A percentile compares a stretch with the other conserved stretches of the same genome.
phyloP scores from a whole-genome alignment of 2,888 invertebrate genomes.

The Rhagonycha lutea region DNA sequence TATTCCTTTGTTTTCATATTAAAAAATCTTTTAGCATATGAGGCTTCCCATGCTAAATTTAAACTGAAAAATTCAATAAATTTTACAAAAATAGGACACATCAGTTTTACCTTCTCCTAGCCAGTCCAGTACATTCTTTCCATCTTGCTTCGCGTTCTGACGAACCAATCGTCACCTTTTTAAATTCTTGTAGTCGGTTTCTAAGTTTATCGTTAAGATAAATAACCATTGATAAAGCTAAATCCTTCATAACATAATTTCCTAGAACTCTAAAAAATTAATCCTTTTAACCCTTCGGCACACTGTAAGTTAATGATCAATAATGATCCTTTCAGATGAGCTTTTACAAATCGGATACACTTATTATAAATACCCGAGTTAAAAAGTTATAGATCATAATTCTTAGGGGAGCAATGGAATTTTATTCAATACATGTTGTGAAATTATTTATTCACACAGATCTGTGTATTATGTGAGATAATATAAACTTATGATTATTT shows the following conservation, averaged over 20 bases:
- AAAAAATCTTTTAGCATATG: conserved; percentile 87
- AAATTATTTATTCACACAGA: no score
- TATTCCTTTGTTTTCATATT: conserved; percentile 81
- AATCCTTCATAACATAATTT: conserved; percentile 93
- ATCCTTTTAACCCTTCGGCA: no score
- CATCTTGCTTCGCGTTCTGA: conserved; percentile 85
- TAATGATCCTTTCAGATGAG: no score
- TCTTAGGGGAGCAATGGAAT: no score
- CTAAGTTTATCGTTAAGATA: conserved; percentile 80
- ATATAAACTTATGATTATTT: no score
- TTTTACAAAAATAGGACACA: not conserved
- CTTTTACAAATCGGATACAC: no score
- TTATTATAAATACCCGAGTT: no score
- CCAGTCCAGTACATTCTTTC: conserved; percentile 87
- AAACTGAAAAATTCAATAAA: conserved; percentile 56
- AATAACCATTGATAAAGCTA: conserved; percentile 77
- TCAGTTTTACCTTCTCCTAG: conserved; percentile 67
- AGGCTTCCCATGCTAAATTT: conserved; percentile 76
- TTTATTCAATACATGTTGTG: no score
- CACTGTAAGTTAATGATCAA: no score
- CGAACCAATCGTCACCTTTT: conserved; percentile 79
- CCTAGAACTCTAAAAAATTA: conserved; percentile 65
- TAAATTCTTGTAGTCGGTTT: conserved; percentile 78
- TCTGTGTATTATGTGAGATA: no score
- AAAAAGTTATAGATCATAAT: no score